These are phyloP conservation scores for Actinernus sp. DNA, from an alignment of 92 coral and sea anemone genomes.

Conservation along the genomic window DNA sequence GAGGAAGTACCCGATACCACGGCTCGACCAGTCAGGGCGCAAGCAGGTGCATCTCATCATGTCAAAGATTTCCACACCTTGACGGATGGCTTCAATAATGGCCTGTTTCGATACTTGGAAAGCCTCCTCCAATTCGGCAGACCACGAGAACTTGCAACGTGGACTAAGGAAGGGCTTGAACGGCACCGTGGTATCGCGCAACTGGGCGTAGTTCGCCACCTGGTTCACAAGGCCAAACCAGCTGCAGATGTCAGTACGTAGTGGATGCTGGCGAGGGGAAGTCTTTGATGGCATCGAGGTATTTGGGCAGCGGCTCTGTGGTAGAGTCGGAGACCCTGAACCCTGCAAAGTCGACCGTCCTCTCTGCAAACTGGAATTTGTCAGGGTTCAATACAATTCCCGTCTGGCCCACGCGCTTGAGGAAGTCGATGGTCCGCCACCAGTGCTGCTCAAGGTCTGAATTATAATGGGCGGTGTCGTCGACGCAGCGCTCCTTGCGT, in stretches of 20 bases:
- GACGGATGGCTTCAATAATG: background rate
- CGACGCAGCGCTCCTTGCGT: conserved; percentile 41
- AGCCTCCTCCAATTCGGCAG: conserved; percentile 1
- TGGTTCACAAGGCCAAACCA: too few species aligned
- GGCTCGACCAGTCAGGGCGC: too few species aligned
- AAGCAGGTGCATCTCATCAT: conserved; percentile 9
- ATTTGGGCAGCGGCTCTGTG: conserved; percentile 7
- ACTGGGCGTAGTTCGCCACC: too few species aligned
- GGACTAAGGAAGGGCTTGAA: conserved; percentile 11
- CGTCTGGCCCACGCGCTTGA: conserved; percentile 74
- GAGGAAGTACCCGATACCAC: conserved; percentile 10
- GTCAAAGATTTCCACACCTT: background rate
- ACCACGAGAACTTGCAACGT: too few species aligned
- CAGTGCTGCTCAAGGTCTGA: conserved; percentile 75
- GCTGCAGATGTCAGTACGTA: conserved; percentile 3
- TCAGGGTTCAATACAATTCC: too few species aligned
- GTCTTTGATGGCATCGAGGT: conserved; percentile 3
- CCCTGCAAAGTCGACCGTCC: conserved; percentile 4
- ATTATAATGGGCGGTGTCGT: conserved; percentile 79
- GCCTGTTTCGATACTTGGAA: background rate
- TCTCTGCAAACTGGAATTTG: background rate
- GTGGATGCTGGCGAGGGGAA: background rate
- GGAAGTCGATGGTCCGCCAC: conserved; percentile 85
- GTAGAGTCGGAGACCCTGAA: background rate
- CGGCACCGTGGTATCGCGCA: too few species aligned